Conservation (phyloP, 2,797 vertebrate genomes). For the Eulemur coronatus region DNA sequence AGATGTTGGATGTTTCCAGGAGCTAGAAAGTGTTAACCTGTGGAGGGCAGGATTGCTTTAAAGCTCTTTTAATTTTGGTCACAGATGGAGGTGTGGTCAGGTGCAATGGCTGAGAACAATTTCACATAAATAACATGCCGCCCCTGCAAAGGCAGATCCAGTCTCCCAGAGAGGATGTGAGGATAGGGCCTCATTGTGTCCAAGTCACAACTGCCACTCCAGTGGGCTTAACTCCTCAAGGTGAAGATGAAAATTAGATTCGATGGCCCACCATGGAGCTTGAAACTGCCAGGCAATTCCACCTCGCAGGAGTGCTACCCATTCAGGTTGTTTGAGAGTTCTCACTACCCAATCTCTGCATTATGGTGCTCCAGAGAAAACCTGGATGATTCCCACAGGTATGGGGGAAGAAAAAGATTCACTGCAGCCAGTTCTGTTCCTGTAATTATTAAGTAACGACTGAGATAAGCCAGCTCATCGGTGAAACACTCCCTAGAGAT, state of each 20-base stretch:
- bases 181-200: slow-evolving; percentile 69
- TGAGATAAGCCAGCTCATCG: slow-evolving; percentile 62
- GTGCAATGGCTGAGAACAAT: slow-evolving; percentile 64
- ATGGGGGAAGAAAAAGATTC: slow-evolving; percentile 28
- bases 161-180: slow-evolving; percentile 66
- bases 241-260: slow-evolving; percentile 37
- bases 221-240: slow-evolving; percentile 68
- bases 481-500: slow-evolving; percentile 52
- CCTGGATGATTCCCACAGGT: not conserved
- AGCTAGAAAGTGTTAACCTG: slow-evolving; percentile 9
- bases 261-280: not conserved
- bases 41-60: not conserved
- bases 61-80: not conserved
- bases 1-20: not conserved
- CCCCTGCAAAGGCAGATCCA: slow-evolving; percentile 61
- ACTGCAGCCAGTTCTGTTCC: slow-evolving; percentile 43
- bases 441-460: slow-evolving; percentile 64
- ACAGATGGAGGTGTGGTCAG: slow-evolving; percentile 30
- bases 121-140: slow-evolving; percentile 61
- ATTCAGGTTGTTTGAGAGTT: not conserved
- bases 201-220: slow-evolving; percentile 45
- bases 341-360: not conserved
- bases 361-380: slow-evolving; percentile 49
- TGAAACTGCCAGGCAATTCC: slow-evolving; percentile 19
- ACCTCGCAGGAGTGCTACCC: not conserved